phyloP scores from a whole-genome alignment of 2,888 invertebrate species.

The Sphinx pinastri region DNA sequence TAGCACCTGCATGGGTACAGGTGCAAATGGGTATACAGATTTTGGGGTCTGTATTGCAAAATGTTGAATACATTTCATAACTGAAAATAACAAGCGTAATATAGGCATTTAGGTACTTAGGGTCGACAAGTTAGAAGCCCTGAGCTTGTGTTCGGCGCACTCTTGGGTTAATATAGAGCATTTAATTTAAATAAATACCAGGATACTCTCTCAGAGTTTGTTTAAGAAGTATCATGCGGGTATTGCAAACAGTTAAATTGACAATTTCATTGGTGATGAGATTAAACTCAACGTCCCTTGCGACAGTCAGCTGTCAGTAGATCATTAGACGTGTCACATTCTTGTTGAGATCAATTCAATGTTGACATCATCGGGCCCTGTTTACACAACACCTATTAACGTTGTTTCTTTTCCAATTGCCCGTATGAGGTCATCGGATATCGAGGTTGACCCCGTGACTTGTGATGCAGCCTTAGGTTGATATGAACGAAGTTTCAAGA shows the following conservation, averaged over 20 bases:
- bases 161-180: too few species aligned
- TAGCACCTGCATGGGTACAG: too few species aligned
- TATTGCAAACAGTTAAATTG: not conserved
- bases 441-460: constrained; percentile 29
- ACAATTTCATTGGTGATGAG: not conserved
- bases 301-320: not conserved
- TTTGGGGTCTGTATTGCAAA: too few species aligned
- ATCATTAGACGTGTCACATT: constrained; percentile 49
- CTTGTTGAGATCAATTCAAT: constrained; percentile 61
- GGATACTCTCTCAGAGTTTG: not conserved
- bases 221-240: not conserved
- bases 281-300: not conserved
- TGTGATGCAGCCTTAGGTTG: not conserved
- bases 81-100: too few species aligned
- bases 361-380: constrained; percentile 57
- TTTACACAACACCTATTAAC: constrained; percentile 55
- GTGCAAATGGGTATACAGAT: too few species aligned
- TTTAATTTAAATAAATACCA: too few species aligned
- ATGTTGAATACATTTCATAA: too few species aligned
- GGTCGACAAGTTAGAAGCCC: too few species aligned
- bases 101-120: too few species aligned
- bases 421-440: constrained; percentile 49
- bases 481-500: not conserved
- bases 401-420: constrained; percentile 47
- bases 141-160: too few species aligned